Evolutionary conservation across 2,797 vertebrate species (phyloP), one percentile per base, ranked within the genome.

Genomic region (Alcedo atthis): DNA sequence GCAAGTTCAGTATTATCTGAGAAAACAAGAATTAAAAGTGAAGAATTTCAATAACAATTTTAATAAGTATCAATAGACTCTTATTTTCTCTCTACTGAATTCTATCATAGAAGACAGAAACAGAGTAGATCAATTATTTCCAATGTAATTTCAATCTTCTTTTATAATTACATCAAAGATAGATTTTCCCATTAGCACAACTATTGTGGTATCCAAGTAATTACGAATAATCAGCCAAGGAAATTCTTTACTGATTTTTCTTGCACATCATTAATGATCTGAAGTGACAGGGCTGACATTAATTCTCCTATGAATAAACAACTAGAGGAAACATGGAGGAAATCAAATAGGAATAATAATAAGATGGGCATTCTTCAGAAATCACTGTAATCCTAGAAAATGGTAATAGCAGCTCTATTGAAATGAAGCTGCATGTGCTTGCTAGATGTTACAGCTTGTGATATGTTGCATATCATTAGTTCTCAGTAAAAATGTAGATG

Each of bases 1-100:
- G 96, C 83, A 98, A 92, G 49, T 97, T 95, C 75, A 97, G 64
- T 83, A 96, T 69, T 91, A 97, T 94, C 98, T 98, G 95, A n/a
- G 70, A 93, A 92, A 69, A 81, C 57, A 55, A 58, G 13, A 24
- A 33, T 74, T 85, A 53, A 63, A 85, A 84, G 54, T 20, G 10
- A 95, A 77, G 64, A 26, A 85, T 90, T 93, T 78, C 46, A 26
- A 16, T 40, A 76, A 79, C 18, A 62, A 48, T 35, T 45, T 16
- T 3, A 73, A 75, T 15, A 81, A 79, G 35, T 55, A 57, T 54
- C 76, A 54, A 26, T 37, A 40, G 21, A 28, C 30, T 40, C 10
- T 51, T 77, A 64, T 81, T 30, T 81, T 74, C 49, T 86, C 53
- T 82, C 40, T 81, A 15, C 49, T 49, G 43, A 76, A 11, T 81